Base-by-base conservation (phyloP, 2,797 vertebrate genomes). In the Crocodylus rhombifer region DNA sequence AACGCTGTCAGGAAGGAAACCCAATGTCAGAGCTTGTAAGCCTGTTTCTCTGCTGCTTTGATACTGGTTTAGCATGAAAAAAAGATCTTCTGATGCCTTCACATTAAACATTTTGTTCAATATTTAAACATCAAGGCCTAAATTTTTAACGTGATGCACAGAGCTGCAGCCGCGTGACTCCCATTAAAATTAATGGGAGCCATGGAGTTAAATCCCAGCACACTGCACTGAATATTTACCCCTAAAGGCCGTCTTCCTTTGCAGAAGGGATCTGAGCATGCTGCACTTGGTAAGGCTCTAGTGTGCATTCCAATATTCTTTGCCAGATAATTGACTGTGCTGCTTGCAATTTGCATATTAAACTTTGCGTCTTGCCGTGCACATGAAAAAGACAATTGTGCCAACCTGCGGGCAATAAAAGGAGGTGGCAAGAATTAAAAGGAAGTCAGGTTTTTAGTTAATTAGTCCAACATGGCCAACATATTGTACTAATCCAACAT, bases 71-170 rank as follows among this genome's bases (percentile, higher is more conserved):
- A 95, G 87, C 11, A 84, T 8, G 42, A 56, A 33, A 79, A 89
- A 67, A 51, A 2, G 7, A 92, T 14, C 28, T 60, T 78, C 9
- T 61, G 57, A 64, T 80, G 42, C 64, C 95, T 78, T 91, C 78
- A 55, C 11, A 69, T 87, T 77, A 91, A 95, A 86, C 11, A 62
- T 91, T 95, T 95, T 95, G 78, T 92, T 95, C 84, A 95, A 90
- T 94, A 96, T 94, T 96, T 96, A 95, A 96, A 93, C 73, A 92
- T 65, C n/a, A 87, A 78, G 76, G 33, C 16, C 84, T 96, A 92
- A 82, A 94, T 96, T 96, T 96, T 94, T 95, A 90, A 95, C 86
- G n/a, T 0, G 4, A 56, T 87, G 86, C 15, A 69, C 86, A 84
- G 93, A 89, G 60, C 36, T 87, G 90, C 61, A 76, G 28, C 76